These are phyloP conservation scores for Sebastes umbrosus DNA, from an alignment of 2,797 vertebrate genomes.

Conservation along the genomic window DNA sequence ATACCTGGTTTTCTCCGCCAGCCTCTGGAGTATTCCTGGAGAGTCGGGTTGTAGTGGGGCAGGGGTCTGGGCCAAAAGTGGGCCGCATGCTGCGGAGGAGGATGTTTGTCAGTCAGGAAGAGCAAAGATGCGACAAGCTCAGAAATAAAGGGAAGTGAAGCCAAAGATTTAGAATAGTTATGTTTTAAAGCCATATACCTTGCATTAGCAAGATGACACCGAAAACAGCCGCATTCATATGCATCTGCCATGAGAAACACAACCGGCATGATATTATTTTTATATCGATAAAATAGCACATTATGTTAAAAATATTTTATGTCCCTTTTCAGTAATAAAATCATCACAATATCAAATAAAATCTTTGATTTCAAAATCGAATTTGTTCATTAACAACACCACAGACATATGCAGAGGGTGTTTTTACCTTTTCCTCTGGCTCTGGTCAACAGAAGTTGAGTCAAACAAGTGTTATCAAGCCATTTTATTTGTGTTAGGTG, in stretches of 20 bases:
- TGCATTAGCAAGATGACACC: constrained; percentile 63
- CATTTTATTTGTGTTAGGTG: constrained; percentile 63
- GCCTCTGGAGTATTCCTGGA: constrained; percentile 50
- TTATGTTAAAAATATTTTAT: not conserved
- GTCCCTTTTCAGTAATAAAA: not conserved
- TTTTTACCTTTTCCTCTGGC: constrained; percentile 61
- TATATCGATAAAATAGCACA: not conserved
- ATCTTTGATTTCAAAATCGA: not conserved
- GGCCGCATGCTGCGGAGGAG: constrained; percentile 53
- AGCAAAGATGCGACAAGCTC: not conserved
- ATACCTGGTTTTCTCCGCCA: constrained; percentile 54
- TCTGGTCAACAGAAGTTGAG: constrained; percentile 51
- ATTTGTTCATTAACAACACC: not conserved
- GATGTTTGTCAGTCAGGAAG: not conserved
- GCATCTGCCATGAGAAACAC: constrained; percentile 51
- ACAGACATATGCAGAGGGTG: not conserved
- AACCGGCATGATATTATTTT: not conserved
- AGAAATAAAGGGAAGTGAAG: not conserved
- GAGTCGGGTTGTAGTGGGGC: not conserved
- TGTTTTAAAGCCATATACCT: constrained; percentile 56
- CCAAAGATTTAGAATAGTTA: not conserved
- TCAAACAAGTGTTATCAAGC: constrained; percentile 46
- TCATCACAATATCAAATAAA: not conserved
- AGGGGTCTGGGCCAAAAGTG: constrained; percentile 22
- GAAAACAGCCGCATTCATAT: constrained; percentile 34